These are phyloP conservation scores for Napeogenes sylphis DNA, from an alignment of 2,888 invertebrate genomes.

Conservation along the genomic window DNA sequence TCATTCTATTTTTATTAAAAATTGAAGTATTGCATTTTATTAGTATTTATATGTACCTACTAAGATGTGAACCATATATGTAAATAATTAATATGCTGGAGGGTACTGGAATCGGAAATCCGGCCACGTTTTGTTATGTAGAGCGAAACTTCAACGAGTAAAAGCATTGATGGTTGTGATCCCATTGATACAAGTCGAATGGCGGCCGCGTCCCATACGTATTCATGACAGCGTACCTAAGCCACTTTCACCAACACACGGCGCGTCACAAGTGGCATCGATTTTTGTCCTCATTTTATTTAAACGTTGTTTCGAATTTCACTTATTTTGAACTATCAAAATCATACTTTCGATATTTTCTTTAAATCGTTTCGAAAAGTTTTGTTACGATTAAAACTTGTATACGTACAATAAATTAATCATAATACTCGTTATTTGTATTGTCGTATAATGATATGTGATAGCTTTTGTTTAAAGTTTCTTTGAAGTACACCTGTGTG, in stretches of 20 bases:
- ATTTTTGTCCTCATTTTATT: conserved; percentile 46
- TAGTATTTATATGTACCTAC: too few species aligned
- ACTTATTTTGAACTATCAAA: conserved; percentile 14
- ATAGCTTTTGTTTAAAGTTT: conserved; percentile 44
- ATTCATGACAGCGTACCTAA: conserved; percentile 39
- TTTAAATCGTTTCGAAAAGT: neutral
- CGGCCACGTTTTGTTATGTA: conserved; percentile 65
- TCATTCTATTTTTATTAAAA: too few species aligned
- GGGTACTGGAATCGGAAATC: conserved; percentile 56
- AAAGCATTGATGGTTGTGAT: conserved; percentile 59
- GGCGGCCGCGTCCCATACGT: conserved; percentile 49
- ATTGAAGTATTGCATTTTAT: too few species aligned
- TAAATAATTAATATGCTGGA: conserved; percentile 27
- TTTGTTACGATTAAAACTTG: too few species aligned
- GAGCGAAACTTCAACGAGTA: conserved; percentile 65
- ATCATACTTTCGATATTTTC: neutral
- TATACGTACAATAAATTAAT: too few species aligned
- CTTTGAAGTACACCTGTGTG: conserved; percentile 65
- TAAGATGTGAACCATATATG: neutral
- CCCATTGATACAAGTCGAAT: conserved; percentile 61
- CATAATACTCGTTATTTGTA: too few species aligned
- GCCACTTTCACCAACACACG: conserved; percentile 60
- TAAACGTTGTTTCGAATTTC: conserved; percentile 21
- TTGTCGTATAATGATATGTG: neutral
- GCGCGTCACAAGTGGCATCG: conserved; percentile 57